Evolutionary conservation across 2,888 invertebrate genomes (phyloP).

Genomic region (Molanna angustata): DNA sequence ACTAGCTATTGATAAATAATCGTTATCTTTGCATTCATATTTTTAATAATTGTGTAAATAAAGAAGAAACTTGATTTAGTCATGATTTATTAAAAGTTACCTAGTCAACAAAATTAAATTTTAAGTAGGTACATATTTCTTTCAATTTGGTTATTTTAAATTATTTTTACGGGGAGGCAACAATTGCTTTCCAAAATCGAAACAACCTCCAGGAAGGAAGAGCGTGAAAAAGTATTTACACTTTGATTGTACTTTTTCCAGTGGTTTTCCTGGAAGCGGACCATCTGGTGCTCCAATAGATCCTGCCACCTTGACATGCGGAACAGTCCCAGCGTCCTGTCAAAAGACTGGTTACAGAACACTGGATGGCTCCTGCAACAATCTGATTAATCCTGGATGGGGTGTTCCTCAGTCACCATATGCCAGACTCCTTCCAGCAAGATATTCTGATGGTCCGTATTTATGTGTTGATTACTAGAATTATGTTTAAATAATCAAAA

Average conservation of each 20-base stretch:
- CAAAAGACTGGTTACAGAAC: slow-evolving; percentile 64
- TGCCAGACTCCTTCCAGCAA: slow-evolving; percentile 59
- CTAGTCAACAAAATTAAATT: no score
- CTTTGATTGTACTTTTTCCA: slow-evolving; percentile 2
- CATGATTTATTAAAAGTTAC: no score
- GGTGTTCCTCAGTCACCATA: slow-evolving; percentile 76
- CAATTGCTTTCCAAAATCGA: not conserved
- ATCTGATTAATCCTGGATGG: slow-evolving; percentile 75
- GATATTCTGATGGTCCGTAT: slow-evolving; percentile 64
- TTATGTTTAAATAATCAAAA: no score
- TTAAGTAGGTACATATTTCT: no score
- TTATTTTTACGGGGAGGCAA: not conserved
- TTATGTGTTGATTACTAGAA: not conserved
- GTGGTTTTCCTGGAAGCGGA: slow-evolving; percentile 37
- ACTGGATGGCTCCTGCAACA: slow-evolving; percentile 94
- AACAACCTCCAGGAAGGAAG: no score
- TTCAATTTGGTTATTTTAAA: not conserved
- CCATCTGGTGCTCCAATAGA: slow-evolving; percentile 45
- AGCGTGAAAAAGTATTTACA: no score
- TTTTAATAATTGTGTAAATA: no score
- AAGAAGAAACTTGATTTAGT: no score
- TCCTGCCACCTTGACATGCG: slow-evolving; percentile 51
- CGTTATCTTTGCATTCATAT: no score
- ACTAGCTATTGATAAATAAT: no score
- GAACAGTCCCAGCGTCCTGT: slow-evolving; percentile 50